Conservation (phyloP, 1,140 invertebrate species). For the Phenacoccus solenopsis region DNA sequence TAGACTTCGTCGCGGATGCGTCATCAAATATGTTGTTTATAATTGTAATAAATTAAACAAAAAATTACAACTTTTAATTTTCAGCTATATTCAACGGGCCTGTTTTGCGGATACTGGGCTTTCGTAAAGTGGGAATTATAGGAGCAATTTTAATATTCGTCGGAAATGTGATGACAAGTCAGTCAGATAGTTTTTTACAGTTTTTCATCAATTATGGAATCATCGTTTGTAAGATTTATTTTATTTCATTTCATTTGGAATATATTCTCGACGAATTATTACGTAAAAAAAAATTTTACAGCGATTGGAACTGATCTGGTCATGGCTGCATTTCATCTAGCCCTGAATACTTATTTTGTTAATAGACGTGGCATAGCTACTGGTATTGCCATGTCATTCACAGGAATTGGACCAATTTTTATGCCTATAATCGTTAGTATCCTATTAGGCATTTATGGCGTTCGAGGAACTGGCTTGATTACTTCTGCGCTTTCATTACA, state of each 20-base stretch:
- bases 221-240: constrained; percentile 43
- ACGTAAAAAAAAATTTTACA: constrained; percentile 26
- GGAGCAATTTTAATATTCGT: constrained; percentile 40
- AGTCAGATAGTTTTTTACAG: constrained; percentile 37
- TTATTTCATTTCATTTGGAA: background rate
- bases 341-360: constrained; percentile 57
- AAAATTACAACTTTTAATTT: too few relatives aligned
- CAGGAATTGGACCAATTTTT: constrained; percentile 56
- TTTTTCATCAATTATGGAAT: constrained; percentile 49
- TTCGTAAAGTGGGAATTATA: constrained; percentile 40
- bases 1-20: too few relatives aligned
- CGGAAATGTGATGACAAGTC: constrained; percentile 40
- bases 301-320: constrained; percentile 49
- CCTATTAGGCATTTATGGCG: constrained; percentile 41
- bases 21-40: too few relatives aligned
- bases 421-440: constrained; percentile 46
- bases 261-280: background rate
- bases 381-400: constrained; percentile 52
- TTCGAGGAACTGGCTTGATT: constrained; percentile 46
- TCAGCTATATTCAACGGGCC: constrained; percentile 46
- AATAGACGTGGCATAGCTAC: constrained; percentile 50
- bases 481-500: constrained; percentile 47
- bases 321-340: constrained; percentile 52
- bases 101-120: constrained; percentile 40
- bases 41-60: too few relatives aligned